phyloP scores from a whole-genome alignment of 2,888 invertebrate genomes.

The Baronia brevicornis region DNA sequence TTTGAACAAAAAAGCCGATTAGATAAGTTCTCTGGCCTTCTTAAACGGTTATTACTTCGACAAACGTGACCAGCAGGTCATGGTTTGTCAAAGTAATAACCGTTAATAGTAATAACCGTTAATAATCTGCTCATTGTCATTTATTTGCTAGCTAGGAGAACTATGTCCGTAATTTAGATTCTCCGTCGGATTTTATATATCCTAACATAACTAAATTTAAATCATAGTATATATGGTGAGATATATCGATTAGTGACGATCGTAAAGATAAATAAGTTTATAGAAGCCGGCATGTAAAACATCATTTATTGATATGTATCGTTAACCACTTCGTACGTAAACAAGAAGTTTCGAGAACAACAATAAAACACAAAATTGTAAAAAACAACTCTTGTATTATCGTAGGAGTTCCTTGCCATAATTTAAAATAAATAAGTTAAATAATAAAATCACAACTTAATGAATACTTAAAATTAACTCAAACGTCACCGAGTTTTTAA shows the following conservation, averaged over 20 bases:
- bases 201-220: too few species aligned
- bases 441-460: slow-evolving; percentile 73
- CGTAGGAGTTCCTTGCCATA: slow-evolving; percentile 71
- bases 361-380: slow-evolving; percentile 33
- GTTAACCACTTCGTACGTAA: slow-evolving; percentile 1
- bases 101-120: background rate
- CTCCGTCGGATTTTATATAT: too few species aligned
- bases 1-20: slow-evolving; percentile 8
- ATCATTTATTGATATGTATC: too few species aligned
- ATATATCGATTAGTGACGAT: too few species aligned
- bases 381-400: slow-evolving; percentile 65
- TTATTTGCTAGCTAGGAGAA: too few species aligned
- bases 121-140: too few species aligned
- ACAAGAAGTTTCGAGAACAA: background rate
- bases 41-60: too few species aligned
- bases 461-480: slow-evolving; percentile 72
- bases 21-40: slow-evolving; percentile 4
- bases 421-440: slow-evolving; percentile 74
- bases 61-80: too few species aligned
- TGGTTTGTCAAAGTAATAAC: background rate
- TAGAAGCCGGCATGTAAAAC: too few species aligned
- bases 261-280: too few species aligned
- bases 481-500: slow-evolving; percentile 46
- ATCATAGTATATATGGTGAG: too few species aligned
- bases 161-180: too few species aligned